Conservation (phyloP, 2,113 vertebrate species). For the Melanerpes aurifrons region DNA sequence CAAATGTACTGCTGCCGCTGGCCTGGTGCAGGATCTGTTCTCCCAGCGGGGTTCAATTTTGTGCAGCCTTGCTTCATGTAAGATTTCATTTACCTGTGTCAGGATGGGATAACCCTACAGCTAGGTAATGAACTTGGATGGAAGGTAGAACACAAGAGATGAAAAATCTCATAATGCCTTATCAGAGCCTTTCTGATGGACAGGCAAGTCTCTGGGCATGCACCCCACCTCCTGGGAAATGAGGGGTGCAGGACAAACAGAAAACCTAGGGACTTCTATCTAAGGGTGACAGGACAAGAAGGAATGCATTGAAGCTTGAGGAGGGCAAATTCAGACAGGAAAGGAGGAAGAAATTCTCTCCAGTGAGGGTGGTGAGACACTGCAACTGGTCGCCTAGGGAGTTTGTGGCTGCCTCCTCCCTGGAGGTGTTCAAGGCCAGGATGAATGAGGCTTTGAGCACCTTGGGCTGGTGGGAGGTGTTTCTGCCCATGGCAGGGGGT, state of each 20-base stretch:
- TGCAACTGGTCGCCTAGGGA: too few relatives aligned
- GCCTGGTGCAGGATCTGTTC: neutral
- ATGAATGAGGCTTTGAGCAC: too few relatives aligned
- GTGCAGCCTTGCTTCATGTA: neutral
- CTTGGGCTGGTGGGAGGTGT: too few relatives aligned
- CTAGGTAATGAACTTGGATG: neutral
- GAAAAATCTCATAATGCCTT: neutral
- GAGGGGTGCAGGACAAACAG: neutral
- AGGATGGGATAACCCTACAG: neutral
- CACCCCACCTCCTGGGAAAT: neutral
- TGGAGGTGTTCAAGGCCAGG: too few relatives aligned
- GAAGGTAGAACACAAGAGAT: neutral
- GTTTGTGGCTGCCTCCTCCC: too few relatives aligned
- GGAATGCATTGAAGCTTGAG: too few relatives aligned
- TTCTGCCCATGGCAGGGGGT: too few relatives aligned
- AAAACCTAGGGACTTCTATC: neutral
- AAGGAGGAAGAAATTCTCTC: too few relatives aligned
- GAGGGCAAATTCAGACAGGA: too few relatives aligned
- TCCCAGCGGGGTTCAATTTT: neutral
- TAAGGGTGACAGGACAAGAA: too few relatives aligned
- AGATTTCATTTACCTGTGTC: neutral
- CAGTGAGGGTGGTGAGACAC: too few relatives aligned
- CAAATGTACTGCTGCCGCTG: neutral
- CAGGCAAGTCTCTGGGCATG: neutral
- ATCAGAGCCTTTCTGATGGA: neutral